A percentile compares a stretch with the other conserved stretches of the same genome.
Evolutionary conservation across 2,113 vertebrate genomes (phyloP).

Genomic region (Mystacornis crossleyi): DNA sequence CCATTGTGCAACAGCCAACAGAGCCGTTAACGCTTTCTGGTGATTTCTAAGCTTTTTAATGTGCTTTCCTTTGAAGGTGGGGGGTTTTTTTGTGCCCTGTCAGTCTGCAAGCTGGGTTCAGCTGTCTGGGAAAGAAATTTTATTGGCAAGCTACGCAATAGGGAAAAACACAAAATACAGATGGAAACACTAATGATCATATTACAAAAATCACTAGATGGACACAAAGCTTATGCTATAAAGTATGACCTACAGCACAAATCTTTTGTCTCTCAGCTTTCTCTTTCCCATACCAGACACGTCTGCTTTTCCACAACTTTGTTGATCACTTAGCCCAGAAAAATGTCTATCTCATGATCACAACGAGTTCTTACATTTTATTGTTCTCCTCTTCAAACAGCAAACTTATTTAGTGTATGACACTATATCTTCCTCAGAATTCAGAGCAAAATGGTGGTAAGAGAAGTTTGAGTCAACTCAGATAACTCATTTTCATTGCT

Average conservation of each 20-base stretch:
- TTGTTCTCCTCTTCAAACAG: neutral
- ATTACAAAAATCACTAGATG: neutral
- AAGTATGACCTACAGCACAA: neutral
- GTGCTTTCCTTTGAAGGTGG: constrained; percentile 43
- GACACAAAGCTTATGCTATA: neutral
- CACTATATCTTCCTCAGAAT: neutral
- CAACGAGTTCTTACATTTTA: neutral
- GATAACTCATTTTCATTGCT: neutral
- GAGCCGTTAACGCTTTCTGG: constrained; percentile 61
- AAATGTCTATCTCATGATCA: neutral
- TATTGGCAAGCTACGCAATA: constrained; percentile 24
- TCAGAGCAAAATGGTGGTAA: neutral
- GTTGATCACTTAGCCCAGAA: neutral
- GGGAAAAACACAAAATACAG: constrained; percentile 6
- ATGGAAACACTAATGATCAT: constrained; percentile 2
- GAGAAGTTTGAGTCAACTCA: neutral
- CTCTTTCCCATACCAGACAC: neutral
- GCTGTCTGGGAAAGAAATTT: constrained; percentile 10
- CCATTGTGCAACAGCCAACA: constrained; percentile 61
- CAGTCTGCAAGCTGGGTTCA: constrained; percentile 47
- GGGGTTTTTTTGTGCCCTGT: neutral
- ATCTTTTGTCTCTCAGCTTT: neutral
- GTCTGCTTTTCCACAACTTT: neutral
- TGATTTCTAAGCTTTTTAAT: constrained; percentile 61
- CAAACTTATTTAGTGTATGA: neutral